A percentile compares a stretch with the other conserved stretches of the same genome.
Conservation (phyloP, 1,140 invertebrate genomes). For the Drosophila equinoxialis region DNA sequence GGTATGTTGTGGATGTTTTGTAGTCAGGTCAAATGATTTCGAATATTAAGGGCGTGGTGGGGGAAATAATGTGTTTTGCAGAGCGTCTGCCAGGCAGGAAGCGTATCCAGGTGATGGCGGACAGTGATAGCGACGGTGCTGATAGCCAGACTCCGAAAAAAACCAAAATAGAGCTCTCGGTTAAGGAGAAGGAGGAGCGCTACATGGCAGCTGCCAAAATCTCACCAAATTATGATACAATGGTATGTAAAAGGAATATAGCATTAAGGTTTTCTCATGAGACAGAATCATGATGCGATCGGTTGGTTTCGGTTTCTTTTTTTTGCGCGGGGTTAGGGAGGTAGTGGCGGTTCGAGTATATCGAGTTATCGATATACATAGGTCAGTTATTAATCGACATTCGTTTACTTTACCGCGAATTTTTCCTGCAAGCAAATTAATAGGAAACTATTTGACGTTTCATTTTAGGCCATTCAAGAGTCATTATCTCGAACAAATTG, state of each 20-base stretch:
- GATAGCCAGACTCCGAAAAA: slow-evolving; percentile 69
- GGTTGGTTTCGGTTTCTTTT: background rate
- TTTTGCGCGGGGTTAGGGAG: background rate
- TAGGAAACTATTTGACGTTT: background rate
- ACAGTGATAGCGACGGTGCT: slow-evolving; percentile 76
- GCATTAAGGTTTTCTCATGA: background rate
- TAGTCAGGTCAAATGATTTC: background rate
- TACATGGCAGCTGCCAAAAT: slow-evolving; percentile 78
- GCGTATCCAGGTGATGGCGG: slow-evolving; percentile 74
- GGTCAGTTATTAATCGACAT: slow-evolving; percentile 3
- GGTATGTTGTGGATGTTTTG: slow-evolving; percentile 44
- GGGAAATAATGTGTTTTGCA: slow-evolving; percentile 29
- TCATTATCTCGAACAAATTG: slow-evolving; percentile 69
- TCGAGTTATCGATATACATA: slow-evolving; percentile 4
- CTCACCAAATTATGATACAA: slow-evolving; percentile 76
- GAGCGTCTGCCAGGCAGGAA: slow-evolving; percentile 80
- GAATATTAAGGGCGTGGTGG: slow-evolving; percentile 22
- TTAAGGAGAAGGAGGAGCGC: slow-evolving; percentile 79
- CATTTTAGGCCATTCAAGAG: slow-evolving; percentile 77
- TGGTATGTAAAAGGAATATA: slow-evolving; percentile 56
- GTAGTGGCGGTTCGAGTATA: background rate
- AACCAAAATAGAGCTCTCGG: slow-evolving; percentile 61
- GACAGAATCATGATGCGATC: background rate
- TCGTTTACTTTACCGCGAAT: background rate
- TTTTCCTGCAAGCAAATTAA: background rate